Percentiles rank a stretch among this genome's conserved stretches.
These are phyloP conservation scores for Cercocebus atys DNA, from an alignment of 2,113 vertebrate species.

Conservation along the genomic window DNA sequence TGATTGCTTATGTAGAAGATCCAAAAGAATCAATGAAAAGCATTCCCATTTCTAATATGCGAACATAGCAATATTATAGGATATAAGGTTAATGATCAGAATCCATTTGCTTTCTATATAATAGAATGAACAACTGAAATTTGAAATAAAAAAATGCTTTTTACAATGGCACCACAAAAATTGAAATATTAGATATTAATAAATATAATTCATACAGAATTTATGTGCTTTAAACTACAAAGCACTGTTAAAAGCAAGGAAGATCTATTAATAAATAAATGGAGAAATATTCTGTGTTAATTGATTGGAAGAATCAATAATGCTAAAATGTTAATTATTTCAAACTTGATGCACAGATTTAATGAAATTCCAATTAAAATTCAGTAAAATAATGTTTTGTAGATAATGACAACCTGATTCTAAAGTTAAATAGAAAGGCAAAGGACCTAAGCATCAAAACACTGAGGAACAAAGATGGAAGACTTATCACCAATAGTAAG, in stretches of 20 bases:
- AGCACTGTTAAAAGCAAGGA: not conserved
- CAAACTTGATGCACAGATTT: not conserved
- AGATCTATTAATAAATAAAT: not conserved
- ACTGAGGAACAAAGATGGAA: not conserved
- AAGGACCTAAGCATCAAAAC: not conserved
- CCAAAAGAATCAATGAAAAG: not conserved
- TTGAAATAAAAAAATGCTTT: not conserved
- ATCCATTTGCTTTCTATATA: not conserved
- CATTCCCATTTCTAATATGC: not conserved
- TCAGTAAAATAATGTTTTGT: not conserved
- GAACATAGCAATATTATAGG: not conserved
- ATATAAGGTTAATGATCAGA: not conserved
- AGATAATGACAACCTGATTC: not conserved
- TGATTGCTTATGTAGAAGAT: not conserved
- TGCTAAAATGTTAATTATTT: not conserved
- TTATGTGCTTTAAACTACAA: not conserved
- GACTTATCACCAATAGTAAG: fast-evolving
- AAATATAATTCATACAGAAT: not conserved
- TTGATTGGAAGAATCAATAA: not conserved
- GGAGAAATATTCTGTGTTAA: not conserved
- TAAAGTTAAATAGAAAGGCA: not conserved
- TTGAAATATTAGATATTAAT: not conserved
- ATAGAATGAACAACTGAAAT: not conserved
- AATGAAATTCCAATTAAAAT: not conserved
- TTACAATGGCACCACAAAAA: not conserved